Evolutionary conservation across 1,140 invertebrate species (phyloP).

Genomic region (Panonychus citri): DNA sequence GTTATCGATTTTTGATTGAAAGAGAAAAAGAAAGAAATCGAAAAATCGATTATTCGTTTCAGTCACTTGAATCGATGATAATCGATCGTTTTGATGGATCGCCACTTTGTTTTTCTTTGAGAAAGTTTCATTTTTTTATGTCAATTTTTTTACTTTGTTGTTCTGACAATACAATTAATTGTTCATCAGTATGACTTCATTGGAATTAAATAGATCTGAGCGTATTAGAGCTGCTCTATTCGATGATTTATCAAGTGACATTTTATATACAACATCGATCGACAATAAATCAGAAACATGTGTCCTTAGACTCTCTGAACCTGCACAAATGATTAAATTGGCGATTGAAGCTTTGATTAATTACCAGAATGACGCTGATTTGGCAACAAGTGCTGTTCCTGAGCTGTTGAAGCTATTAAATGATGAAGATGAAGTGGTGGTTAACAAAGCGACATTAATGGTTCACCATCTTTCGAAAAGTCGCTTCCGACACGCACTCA

Average conservation of each 20-base stretch:
- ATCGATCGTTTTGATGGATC: too few relatives aligned
- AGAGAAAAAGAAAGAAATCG: too few relatives aligned
- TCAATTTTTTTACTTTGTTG: too few relatives aligned
- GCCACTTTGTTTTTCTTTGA: too few relatives aligned
- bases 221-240: slow-evolving; percentile 94
- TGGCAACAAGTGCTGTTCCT: slow-evolving; percentile 86
- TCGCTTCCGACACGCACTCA: slow-evolving; percentile 89
- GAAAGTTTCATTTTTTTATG: too few relatives aligned
- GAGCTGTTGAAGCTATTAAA: slow-evolving; percentile 94
- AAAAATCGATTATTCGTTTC: too few relatives aligned
- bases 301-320: slow-evolving; percentile 80
- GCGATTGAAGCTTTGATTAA: slow-evolving; percentile 96
- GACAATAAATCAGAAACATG: slow-evolving; percentile 61
- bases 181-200: too few relatives aligned
- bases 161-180: too few relatives aligned
- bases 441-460: slow-evolving; percentile 94
- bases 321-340: slow-evolving; percentile 76
- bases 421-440: slow-evolving; percentile 94
- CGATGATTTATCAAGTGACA: slow-evolving; percentile 86
- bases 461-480: slow-evolving; percentile 95
- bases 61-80: too few relatives aligned
- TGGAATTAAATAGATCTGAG: too few relatives aligned
- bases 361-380: slow-evolving; percentile 93
- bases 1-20: too few relatives aligned
- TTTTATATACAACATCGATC: slow-evolving; percentile 87